Evolutionary conservation across 2,797 vertebrate species (phyloP).

Genomic region (Muscicapa comitata): DNA sequence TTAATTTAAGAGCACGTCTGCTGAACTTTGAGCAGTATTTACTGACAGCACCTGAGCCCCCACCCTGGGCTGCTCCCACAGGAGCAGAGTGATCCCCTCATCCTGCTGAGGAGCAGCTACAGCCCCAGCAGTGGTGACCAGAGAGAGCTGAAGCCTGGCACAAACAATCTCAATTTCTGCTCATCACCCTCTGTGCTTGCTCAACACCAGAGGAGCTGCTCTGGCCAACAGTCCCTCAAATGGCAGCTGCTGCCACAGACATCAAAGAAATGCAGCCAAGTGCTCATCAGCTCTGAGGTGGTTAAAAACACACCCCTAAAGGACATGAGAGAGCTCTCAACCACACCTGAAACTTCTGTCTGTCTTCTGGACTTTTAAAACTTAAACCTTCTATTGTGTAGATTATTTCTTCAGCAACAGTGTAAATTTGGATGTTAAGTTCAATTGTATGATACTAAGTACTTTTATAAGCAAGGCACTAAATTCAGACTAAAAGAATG

Average conservation of each 20-base stretch:
- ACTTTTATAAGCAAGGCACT: neutral
- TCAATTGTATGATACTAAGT: neutral
- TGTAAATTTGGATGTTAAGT: accelerated
- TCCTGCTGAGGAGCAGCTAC: neutral
- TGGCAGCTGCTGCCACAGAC: neutral
- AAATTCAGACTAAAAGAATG: neutral
- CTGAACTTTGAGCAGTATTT: constrained; percentile 59
- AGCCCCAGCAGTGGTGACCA: accelerated
- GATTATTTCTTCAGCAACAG: neutral
- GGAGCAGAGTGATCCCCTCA: neutral
- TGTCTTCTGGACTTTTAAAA: neutral
- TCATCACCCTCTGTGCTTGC: accelerated
- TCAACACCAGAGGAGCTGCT: neutral
- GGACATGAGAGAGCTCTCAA: neutral
- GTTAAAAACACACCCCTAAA: neutral
- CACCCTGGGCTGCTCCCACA: neutral
- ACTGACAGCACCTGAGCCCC: neutral
- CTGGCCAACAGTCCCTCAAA: neutral
- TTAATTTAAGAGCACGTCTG: constrained; percentile 71
- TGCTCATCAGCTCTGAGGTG: neutral
- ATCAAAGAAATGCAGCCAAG: neutral
- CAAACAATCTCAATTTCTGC: neutral
- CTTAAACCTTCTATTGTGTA: accelerated
- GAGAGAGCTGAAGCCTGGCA: neutral
- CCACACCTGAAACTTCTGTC: neutral